Evolutionary conservation across 2,888 invertebrate genomes (phyloP), one percentile per base, ranked within the genome.

Genomic region (Sinodicranocentrus sp.): DNA sequence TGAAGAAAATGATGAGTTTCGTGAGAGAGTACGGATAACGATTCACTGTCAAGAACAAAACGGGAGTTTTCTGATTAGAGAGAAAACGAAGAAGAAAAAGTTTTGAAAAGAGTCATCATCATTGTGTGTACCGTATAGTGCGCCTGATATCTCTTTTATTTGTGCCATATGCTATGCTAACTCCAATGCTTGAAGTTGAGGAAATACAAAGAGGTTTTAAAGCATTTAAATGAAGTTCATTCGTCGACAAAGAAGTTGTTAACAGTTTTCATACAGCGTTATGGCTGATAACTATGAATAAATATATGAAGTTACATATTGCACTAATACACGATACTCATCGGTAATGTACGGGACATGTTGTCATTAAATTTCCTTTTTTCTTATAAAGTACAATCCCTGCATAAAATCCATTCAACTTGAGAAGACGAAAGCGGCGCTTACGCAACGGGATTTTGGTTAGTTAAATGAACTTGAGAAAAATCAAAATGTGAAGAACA

Each of bases 31-130:
- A 43, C 33, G 61, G 5, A 57, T 54, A 61, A 43, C 54, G 23
- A 67, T 67, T 65, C 67, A 80, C 80, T 72, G 72, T 72, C 80
- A 80, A 73, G 80, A 61, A 52, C 61, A 48, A 79, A 80, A 80
- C 80, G 80, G 80, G 80, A 80, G 65, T 80, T 80, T 80, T 67
- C 19, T 23, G 8, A 25, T 26, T 48, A 59, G 48, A 80, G 72
- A 73, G 72, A 80, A 79, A 79, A 79, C 39, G 43, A 68, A 78
- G 52, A 73, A 57, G 19, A 72, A 61, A 61, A 57, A 80, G 52
- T 73, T 80, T 80, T 52, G 71, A 72, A 80, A 63, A 57, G 57
- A 67, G 63, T 68, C 68, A 43, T 44, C 70, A 61, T 59, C 54
- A 5, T 21, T 44, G 48, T 44, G 39, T 59, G 77, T 78, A 78